phyloP scores from a whole-genome alignment of 37 sponge, comb jelly and placozoan genomes.

The Tethya wilhelma region DNA sequence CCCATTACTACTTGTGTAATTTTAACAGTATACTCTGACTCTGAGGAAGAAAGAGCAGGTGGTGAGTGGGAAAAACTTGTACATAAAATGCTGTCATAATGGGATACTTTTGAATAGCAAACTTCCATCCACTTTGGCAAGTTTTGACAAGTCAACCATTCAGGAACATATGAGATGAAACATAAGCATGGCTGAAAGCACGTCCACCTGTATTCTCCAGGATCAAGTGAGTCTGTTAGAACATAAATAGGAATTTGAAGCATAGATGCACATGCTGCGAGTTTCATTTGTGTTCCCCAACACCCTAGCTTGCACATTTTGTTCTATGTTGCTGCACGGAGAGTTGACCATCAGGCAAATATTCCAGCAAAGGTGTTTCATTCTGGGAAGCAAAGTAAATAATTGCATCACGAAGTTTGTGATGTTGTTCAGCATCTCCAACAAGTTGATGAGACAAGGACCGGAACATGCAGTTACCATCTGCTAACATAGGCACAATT shows the following conservation, averaged over 20 bases:
- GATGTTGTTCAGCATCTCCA: neutral
- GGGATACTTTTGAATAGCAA: neutral
- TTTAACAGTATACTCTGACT: neutral
- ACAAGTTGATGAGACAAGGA: neutral
- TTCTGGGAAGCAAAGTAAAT: neutral
- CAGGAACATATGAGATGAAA: too few species aligned
- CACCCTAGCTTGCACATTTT: neutral
- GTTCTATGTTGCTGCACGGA: neutral
- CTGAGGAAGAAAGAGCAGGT: neutral
- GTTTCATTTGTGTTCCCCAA: neutral
- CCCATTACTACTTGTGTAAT: too few species aligned
- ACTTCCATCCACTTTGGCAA: neutral
- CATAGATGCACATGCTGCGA: neutral
- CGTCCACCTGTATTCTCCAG: neutral
- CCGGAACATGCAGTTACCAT: neutral
- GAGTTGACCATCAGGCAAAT: neutral
- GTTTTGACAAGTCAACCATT: neutral
- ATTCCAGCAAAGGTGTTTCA: neutral
- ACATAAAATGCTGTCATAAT: neutral
- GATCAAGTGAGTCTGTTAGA: constrained; percentile 1
- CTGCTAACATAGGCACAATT: neutral
- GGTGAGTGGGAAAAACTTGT: neutral
- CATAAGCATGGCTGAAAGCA: neutral
- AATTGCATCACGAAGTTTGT: neutral
- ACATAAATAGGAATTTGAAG: neutral